A percentile compares a stretch with the other conserved stretches of the same genome.
Conservation (phyloP, 2,888 invertebrate genomes). For the Oegoconia quadripuncta region DNA sequence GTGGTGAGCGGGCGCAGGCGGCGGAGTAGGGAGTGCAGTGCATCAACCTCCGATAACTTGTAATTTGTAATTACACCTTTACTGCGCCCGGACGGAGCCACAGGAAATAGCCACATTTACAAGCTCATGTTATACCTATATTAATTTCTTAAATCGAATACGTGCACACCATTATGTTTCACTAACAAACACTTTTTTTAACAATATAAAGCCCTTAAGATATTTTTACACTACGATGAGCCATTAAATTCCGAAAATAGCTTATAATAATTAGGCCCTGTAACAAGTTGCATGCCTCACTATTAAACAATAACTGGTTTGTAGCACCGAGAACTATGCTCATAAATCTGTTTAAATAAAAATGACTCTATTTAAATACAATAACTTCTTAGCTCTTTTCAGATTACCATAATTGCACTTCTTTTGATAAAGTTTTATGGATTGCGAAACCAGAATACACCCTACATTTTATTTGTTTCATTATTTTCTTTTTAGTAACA, state of each 20-base stretch:
- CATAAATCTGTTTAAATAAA: slow-evolving; percentile 1
- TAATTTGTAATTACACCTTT: slow-evolving; percentile 75
- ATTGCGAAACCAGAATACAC: too few relatives aligned
- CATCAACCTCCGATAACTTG: slow-evolving; percentile 75
- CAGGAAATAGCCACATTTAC: slow-evolving; percentile 65
- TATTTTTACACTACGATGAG: background rate
- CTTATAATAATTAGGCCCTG: background rate
- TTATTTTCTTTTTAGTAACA: background rate
- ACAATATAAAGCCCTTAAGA: slow-evolving; percentile 6
- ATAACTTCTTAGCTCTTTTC: too few relatives aligned
- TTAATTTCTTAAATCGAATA: slow-evolving; percentile 51
- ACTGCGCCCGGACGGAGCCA: slow-evolving; percentile 60
- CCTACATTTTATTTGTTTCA: background rate
- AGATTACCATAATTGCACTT: too few relatives aligned
- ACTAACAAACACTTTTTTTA: slow-evolving; percentile 12
- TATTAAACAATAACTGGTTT: background rate
- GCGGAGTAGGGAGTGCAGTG: slow-evolving; percentile 45
- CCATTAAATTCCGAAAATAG: slow-evolving; percentile 1
- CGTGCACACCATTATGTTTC: slow-evolving; percentile 29
- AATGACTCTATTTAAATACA: background rate
- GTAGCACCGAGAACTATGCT: background rate
- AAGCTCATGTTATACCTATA: slow-evolving; percentile 39
- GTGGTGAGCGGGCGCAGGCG: slow-evolving; percentile 41
- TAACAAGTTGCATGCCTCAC: background rate
- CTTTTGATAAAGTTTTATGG: too few relatives aligned